A percentile compares a stretch with the other conserved stretches of the same genome.
Evolutionary conservation across 2,888 invertebrate species (phyloP).

Genomic region (Tuberolachnus salignus): DNA sequence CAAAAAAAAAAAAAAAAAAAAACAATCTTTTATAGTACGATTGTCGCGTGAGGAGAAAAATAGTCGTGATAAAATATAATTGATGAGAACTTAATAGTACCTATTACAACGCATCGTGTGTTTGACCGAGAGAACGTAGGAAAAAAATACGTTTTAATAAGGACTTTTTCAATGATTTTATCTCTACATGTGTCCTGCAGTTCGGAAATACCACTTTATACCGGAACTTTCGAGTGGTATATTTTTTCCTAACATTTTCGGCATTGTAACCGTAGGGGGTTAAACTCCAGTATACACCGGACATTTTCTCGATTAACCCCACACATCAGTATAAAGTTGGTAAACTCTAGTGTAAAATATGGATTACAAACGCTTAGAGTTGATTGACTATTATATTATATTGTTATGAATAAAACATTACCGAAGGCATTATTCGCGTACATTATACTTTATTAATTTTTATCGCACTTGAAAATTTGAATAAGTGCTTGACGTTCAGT

Average conservation of each 20-base stretch:
- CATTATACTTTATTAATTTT: background rate
- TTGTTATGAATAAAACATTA: too few species aligned
- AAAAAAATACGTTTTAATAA: slow-evolving; percentile 15
- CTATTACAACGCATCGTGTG: background rate
- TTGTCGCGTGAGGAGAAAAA: background rate
- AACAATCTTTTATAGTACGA: too few species aligned
- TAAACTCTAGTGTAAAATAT: slow-evolving; percentile 20
- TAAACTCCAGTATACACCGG: background rate
- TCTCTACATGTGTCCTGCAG: slow-evolving; percentile 38
- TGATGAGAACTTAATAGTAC: background rate
- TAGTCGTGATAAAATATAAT: background rate
- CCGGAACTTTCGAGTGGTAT: slow-evolving; percentile 22
- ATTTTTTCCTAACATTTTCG: slow-evolving; percentile 40
- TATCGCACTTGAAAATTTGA: background rate
- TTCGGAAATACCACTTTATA: slow-evolving; percentile 1
- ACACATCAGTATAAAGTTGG: slow-evolving; percentile 1
- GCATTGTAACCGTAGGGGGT: slow-evolving; percentile 34
- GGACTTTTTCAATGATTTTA: slow-evolving; percentile 31
- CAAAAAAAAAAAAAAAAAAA: too few species aligned
- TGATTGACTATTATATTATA: slow-evolving; percentile 7
- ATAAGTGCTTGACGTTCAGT: background rate
- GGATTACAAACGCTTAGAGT: slow-evolving; percentile 8
- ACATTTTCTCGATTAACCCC: slow-evolving; percentile 37
- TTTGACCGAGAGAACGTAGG: background rate
- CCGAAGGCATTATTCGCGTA: background rate